Evolutionary conservation across 2,113 vertebrate genomes (phyloP).

Genomic region (Fulmarus glacialis): DNA sequence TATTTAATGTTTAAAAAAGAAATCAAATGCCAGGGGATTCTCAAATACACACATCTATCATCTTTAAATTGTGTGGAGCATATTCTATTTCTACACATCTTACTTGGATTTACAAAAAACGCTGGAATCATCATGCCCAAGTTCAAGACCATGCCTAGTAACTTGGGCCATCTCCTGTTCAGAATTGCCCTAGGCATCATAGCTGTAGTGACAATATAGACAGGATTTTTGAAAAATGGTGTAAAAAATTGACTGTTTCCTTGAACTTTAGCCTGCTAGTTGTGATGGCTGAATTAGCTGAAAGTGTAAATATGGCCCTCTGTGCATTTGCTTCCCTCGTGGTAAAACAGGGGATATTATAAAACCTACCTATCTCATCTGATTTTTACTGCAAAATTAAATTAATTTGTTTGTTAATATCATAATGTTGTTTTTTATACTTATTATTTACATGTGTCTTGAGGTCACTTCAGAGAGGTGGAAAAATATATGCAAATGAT

Average conservation of each 20-base stretch:
- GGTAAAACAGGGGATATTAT: neutral
- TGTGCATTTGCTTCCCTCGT: neutral
- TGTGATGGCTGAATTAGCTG: neutral
- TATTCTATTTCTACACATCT: neutral
- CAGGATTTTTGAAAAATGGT: neutral
- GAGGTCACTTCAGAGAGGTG: neutral
- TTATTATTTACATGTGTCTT: neutral
- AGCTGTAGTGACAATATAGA: neutral
- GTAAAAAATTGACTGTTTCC: neutral
- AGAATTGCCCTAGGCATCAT: neutral
- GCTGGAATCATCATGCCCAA: neutral
- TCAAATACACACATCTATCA: neutral
- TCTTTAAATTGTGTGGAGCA: neutral
- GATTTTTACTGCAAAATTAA: neutral
- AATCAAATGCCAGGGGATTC: neutral
- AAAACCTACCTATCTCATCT: neutral
- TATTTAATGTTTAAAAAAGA: neutral
- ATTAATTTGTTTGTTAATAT: neutral
- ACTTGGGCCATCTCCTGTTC: neutral
- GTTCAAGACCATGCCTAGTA: neutral
- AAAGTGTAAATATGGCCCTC: neutral
- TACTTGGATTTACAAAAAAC: neutral
- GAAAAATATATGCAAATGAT: neutral
- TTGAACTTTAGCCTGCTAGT: neutral
- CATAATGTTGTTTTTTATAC: neutral